Conservation (phyloP, 2,113 vertebrate genomes). For the Rhegmatorhina hoffmannsi region DNA sequence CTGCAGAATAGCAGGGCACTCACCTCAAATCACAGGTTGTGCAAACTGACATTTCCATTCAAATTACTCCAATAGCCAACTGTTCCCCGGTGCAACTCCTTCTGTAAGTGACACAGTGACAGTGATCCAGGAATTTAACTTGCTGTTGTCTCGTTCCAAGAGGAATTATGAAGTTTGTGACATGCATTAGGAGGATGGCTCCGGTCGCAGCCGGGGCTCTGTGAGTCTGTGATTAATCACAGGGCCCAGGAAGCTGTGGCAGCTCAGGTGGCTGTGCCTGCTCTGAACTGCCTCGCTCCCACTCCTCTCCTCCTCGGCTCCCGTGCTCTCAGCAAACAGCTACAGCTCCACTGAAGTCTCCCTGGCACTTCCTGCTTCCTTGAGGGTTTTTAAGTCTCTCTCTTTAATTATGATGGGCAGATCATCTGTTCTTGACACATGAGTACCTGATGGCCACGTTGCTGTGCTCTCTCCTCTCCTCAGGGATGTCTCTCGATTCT, state of each 20-base stretch:
- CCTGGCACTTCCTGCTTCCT: conserved; percentile 24
- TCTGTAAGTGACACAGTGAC: conserved; percentile 52
- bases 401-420: conserved; percentile 36
- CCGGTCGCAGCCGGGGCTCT: neutral
- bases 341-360: neutral
- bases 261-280: conserved; percentile 22
- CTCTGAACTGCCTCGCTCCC: neutral
- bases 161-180: conserved; percentile 46
- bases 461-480: conserved; percentile 35
- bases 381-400: neutral
- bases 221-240: conserved; percentile 30
- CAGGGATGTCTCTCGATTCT: neutral
- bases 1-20: conserved; percentile 53
- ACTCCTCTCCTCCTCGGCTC: neutral
- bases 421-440: conserved; percentile 40
- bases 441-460: neutral
- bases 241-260: neutral
- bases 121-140: conserved; percentile 62
- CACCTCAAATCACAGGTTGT: conserved; percentile 67
- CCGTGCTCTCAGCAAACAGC: neutral
- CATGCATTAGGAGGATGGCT: conserved; percentile 58
- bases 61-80: conserved; percentile 57
- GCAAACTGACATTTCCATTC: conserved; percentile 70
- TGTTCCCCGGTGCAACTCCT: conserved; percentile 40
- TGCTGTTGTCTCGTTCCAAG: conserved; percentile 58